Percentiles rank a stretch among this genome's conserved stretches.
phyloP scores from a whole-genome alignment of 2,888 invertebrate genomes.

The Cotesia congregata region DNA sequence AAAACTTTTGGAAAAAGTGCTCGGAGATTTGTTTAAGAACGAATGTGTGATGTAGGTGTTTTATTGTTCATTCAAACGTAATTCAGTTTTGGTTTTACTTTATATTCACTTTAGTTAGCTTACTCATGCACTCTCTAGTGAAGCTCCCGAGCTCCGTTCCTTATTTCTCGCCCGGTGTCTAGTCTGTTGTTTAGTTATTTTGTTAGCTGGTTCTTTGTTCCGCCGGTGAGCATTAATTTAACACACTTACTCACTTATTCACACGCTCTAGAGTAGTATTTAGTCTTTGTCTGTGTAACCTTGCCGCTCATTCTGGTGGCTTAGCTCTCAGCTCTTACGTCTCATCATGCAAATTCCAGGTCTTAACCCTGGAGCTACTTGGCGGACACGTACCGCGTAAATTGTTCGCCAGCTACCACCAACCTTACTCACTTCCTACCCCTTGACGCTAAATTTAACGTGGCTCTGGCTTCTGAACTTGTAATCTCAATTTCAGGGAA shows the following conservation, averaged over 20 bases:
- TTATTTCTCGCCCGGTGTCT: background rate
- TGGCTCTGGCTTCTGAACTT: conserved; percentile 37
- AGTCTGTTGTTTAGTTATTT: conserved; percentile 2
- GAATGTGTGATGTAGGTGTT: conserved; percentile 19
- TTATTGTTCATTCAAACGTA: conserved; percentile 39
- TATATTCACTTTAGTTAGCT: background rate
- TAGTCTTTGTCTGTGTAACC: background rate
- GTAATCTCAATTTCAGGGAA: conserved; percentile 38
- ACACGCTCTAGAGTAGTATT: background rate
- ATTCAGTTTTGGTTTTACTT: conserved; percentile 3
- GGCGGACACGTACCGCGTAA: conserved; percentile 41
- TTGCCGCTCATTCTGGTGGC: background rate
- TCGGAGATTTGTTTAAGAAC: conserved; percentile 23
- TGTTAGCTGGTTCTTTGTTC: background rate
- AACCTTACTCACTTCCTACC: conserved; percentile 6
- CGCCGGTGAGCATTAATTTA: background rate
- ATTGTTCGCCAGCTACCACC: conserved; percentile 24
- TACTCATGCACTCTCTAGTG: no score
- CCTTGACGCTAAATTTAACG: conserved; percentile 35
- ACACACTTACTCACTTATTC: background rate
- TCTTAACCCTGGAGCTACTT: conserved; percentile 33
- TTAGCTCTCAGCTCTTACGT: conserved; percentile 20
- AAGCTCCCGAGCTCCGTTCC: background rate
- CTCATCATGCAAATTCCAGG: conserved; percentile 34
- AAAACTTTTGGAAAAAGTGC: conserved; percentile 25